Evolutionary conservation across 1,140 invertebrate genomes (phyloP), one percentile per base, ranked within the genome.

Genomic region (Nasonia giraulti): DNA sequence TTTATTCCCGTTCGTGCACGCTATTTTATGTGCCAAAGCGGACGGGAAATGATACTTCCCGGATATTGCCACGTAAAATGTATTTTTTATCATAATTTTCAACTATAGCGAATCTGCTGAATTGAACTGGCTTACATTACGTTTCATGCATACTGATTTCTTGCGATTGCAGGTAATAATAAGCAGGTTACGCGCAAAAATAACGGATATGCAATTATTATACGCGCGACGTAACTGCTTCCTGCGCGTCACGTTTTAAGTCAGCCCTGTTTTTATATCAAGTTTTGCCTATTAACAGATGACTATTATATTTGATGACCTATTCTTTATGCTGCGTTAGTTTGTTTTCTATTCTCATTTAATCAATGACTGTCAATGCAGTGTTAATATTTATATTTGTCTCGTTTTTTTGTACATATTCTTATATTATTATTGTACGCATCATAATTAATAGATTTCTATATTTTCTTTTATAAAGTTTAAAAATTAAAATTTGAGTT

Each of bases 141-240:
- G 20, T 69, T n/a, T 27, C 27, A 31, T 71, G 20, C 68, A 17
- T 37, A 37, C 33, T 37, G 12, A 69, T 80, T 80, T 12, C 37
- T 80, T 40, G 20, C 23, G 31, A 23, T 68, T 23, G 55, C 37
- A 27, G 12, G 12, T 20, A 37, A 80, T 69, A 80, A 80, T 80
- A 80, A 71, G 37, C n/a, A 69, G 14, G n/a, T 47, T 71, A 20
- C 12, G 37, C n/a, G 40, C 27, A 71, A 71, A 80, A 71, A 71
- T 71, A 62, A 47, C 37, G 20, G 47, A 73, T 74, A 69, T 74
- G 17, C 69, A 81, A 73, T 81, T 73, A 55, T 7, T 14, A 31
- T 62, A n/a, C 11, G 20, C 23, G 37, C 33, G 27, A 81, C 44
- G 69, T 50, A 80, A 80, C 23, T 33, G 62, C 7, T 73, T 81